Percentiles rank a stretch among this genome's conserved stretches.
These are phyloP conservation scores for Stigmatopora argus DNA, from an alignment of 2,113 vertebrate species.

Conservation along the genomic window DNA sequence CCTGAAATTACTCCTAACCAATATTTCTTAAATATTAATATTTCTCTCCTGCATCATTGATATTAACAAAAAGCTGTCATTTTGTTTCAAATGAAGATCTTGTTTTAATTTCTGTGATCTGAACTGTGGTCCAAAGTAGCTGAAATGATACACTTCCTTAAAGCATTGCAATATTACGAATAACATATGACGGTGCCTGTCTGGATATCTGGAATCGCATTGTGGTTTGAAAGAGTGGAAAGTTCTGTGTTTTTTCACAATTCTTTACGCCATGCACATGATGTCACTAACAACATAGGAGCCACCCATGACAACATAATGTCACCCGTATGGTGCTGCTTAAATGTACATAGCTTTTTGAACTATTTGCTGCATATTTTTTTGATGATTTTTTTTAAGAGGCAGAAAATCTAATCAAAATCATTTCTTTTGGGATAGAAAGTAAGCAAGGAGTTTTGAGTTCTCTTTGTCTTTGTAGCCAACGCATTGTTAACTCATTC, in stretches of 20 bases:
- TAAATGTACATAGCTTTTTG: neutral
- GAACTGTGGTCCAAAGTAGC: neutral
- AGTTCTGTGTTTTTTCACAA: conserved; percentile 5
- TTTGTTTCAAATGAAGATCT: conserved; percentile 1
- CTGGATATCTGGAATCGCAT: conserved; percentile 24
- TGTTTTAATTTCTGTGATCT: neutral
- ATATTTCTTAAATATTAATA: neutral
- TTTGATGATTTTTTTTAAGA: neutral
- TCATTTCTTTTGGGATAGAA: too few species aligned
- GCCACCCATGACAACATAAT: conserved; percentile 8
- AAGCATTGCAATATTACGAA: conserved; percentile 2
- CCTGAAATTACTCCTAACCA: neutral
- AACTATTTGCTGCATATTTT: neutral
- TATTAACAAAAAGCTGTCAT: neutral
- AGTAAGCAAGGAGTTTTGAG: neutral
- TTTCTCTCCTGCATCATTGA: neutral
- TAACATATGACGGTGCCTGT: neutral
- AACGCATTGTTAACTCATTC: conserved; percentile 5
- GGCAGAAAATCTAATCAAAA: neutral
- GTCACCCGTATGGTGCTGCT: neutral
- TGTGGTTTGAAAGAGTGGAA: conserved; percentile 8
- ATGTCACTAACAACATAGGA: conserved; percentile 25
- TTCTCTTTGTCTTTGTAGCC: conserved; percentile 12
- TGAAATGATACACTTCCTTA: conserved; percentile 2
- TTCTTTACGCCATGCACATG: conserved; percentile 7